These are phyloP conservation scores for Tiliacea citrago DNA, from an alignment of 2,888 invertebrate genomes.

Conservation along the genomic window DNA sequence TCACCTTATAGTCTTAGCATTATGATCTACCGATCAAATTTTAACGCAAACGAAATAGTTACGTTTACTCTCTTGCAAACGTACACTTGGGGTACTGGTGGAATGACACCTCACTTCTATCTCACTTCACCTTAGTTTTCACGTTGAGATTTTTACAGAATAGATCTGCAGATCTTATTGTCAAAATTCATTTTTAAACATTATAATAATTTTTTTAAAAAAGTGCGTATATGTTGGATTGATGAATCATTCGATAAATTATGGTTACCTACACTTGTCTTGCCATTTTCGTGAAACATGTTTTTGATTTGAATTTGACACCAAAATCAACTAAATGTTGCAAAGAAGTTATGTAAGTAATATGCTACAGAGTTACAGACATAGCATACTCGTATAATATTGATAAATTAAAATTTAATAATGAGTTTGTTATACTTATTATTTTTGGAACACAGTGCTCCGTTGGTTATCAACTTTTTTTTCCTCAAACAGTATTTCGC, in stretches of 20 bases:
- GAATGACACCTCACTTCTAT: too few species aligned
- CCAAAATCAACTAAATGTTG: neutral
- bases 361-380: neutral
- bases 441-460: conserved; percentile 10
- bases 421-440: neutral
- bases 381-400: neutral
- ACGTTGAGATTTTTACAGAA: too few species aligned
- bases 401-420: conserved; percentile 7
- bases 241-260: neutral
- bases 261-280: neutral
- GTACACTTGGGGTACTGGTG: too few species aligned
- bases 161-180: too few species aligned
- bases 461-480: neutral
- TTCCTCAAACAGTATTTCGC: neutral
- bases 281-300: neutral
- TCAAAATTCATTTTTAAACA: too few species aligned
- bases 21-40: too few species aligned
- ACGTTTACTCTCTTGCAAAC: too few species aligned
- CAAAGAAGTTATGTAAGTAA: neutral
- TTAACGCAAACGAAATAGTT: too few species aligned
- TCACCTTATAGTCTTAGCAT: too few species aligned
- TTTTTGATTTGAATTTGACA: neutral
- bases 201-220: too few species aligned
- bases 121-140: too few species aligned
- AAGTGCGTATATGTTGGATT: neutral